Percentiles rank a stretch among this genome's conserved stretches.
phyloP scores from a whole-genome alignment of 2,797 vertebrate species.

The Brachymystax lenok region DNA sequence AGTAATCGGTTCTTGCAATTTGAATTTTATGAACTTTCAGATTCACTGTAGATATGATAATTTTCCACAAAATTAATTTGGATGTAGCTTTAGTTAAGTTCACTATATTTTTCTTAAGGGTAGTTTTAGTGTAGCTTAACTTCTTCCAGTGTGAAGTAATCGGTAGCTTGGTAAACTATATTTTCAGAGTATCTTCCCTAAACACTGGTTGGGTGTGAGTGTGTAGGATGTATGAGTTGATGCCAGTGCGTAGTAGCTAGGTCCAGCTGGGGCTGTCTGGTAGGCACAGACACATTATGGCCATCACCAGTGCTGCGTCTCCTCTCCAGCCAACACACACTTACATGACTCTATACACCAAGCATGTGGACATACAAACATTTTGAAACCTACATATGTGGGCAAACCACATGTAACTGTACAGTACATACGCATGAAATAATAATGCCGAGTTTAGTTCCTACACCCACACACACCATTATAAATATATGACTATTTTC shows the following conservation, averaged over 20 bases:
- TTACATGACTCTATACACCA: not conserved
- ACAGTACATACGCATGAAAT: not conserved
- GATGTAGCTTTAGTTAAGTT: too few relatives aligned
- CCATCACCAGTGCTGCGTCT: not conserved
- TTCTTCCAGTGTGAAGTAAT: too few relatives aligned
- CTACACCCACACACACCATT: not conserved
- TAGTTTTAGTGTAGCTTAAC: too few relatives aligned
- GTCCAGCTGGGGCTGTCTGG: conserved; percentile 16
- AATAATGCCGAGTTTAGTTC: not conserved
- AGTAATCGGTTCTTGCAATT: too few relatives aligned
- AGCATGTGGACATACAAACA: not conserved
- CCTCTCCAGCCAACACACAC: not conserved
- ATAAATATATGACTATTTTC: not conserved
- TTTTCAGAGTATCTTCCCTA: too few relatives aligned
- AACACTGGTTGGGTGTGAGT: not conserved
- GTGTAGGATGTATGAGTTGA: not conserved
- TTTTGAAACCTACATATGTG: not conserved
- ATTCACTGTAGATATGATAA: too few relatives aligned
- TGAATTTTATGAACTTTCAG: too few relatives aligned
- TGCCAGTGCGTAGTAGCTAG: conserved; percentile 10
- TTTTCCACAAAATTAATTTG: too few relatives aligned
- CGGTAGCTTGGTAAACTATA: too few relatives aligned
- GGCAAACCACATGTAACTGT: too few relatives aligned
- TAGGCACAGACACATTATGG: conserved; percentile 9
- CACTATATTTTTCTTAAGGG: too few relatives aligned